Conservation (phyloP, 2,113 vertebrate genomes). For the Cochlearius cochlearius region DNA sequence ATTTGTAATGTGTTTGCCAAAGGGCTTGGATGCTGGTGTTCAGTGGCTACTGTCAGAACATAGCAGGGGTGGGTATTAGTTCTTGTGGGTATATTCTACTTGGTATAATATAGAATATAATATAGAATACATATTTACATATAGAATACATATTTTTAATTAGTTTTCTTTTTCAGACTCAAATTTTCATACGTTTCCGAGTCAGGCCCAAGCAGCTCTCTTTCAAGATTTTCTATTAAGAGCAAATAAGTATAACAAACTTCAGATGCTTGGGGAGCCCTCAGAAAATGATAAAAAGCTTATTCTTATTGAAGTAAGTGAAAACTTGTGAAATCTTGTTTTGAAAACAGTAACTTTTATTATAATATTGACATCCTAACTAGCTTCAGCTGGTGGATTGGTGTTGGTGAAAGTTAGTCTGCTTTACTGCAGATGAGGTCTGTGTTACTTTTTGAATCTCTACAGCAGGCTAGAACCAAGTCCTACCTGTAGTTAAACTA, state of each 20-base stretch:
- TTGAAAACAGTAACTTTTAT: not conserved
- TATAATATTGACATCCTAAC: not conserved
- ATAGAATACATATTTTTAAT: not conserved
- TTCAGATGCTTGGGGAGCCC: slow-evolving; percentile 86
- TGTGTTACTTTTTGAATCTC: not conserved
- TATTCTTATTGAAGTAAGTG: slow-evolving; percentile 90
- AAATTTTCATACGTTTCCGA: slow-evolving; percentile 68
- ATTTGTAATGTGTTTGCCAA: not conserved
- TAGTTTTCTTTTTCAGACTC: slow-evolving; percentile 75
- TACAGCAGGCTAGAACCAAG: not conserved
- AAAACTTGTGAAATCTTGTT: not conserved
- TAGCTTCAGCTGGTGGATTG: not conserved
- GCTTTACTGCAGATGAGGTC: not conserved
- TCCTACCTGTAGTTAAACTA: not conserved
- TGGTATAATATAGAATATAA: not conserved
- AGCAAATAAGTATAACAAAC: slow-evolving; percentile 91
- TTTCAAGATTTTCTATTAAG: slow-evolving; percentile 93
- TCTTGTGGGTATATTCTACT: not conserved
- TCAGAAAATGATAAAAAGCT: slow-evolving; percentile 78
- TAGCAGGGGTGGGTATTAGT: not conserved
- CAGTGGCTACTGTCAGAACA: not conserved
- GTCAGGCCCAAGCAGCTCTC: slow-evolving; percentile 79
- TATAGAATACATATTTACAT: not conserved
- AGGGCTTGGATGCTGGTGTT: not conserved
- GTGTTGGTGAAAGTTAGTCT: not conserved